phyloP scores from a whole-genome alignment of 2,113 vertebrate genomes.

The Tinamus guttatus region DNA sequence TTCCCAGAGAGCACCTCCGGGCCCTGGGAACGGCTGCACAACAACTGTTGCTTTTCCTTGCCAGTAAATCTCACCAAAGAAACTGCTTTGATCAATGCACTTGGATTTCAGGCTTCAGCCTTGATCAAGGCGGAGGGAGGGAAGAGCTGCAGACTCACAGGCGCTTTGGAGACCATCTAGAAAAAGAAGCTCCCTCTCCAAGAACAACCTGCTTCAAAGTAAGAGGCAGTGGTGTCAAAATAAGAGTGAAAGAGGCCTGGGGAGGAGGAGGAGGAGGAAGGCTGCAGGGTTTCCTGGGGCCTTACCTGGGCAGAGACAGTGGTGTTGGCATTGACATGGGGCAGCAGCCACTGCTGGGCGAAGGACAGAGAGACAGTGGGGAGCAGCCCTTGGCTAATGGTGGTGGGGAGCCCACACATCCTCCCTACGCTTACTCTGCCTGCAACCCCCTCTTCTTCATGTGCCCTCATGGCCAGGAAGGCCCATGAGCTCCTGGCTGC shows the following conservation, averaged over 20 bases:
- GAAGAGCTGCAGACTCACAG: neutral
- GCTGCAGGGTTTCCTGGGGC: neutral
- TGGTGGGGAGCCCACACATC: accelerated
- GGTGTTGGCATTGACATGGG: neutral
- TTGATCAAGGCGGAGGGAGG: slow-evolving; percentile 66
- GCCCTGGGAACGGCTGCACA: neutral
- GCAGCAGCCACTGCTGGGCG: neutral
- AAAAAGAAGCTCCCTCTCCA: neutral
- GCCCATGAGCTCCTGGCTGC: too few species aligned
- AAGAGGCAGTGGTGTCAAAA: slow-evolving; percentile 25
- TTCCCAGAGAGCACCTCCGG: accelerated
- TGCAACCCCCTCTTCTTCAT: neutral
- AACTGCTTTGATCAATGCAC: slow-evolving; percentile 31
- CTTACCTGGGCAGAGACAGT: neutral
- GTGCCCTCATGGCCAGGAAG: too few species aligned
- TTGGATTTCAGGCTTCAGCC: slow-evolving; percentile 66
- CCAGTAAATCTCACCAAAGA: slow-evolving; percentile 17
- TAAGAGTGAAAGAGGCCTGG: neutral
- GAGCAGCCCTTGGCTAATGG: neutral
- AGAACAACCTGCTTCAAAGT: slow-evolving; percentile 58
- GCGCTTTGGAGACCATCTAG: neutral
- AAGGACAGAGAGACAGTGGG: neutral
- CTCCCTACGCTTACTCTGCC: neutral
- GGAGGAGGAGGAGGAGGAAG: neutral
- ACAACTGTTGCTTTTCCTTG: slow-evolving; percentile 19